A percentile compares a stretch with the other conserved stretches of the same genome.
Evolutionary conservation across 2,888 invertebrate species (phyloP).

Genomic region (Tinea pellionella): DNA sequence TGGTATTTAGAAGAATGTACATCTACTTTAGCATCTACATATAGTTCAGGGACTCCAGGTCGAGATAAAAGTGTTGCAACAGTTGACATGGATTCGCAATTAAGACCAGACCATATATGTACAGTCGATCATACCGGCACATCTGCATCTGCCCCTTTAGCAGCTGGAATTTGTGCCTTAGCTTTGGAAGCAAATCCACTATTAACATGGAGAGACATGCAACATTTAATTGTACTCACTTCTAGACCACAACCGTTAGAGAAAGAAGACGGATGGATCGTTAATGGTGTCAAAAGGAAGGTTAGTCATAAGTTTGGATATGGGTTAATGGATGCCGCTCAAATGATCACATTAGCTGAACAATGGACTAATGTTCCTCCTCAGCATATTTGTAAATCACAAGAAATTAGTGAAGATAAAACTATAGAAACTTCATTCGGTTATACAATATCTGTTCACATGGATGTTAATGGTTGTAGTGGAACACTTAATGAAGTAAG

Average conservation of each 20-base stretch:
- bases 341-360: conserved; percentile 91
- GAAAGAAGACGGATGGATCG: conserved; percentile 93
- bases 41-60: conserved; percentile 95
- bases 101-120: conserved; percentile 88
- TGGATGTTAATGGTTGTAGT: conserved; percentile 92
- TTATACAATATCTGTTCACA: conserved; percentile 81
- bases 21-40: conserved; percentile 97
- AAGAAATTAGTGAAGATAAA: conserved; percentile 86
- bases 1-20: conserved; percentile 99
- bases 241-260: conserved; percentile 89
- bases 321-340: conserved; percentile 97
- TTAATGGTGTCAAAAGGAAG: conserved; percentile 93
- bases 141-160: conserved; percentile 93
- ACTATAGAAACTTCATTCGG: conserved; percentile 82
- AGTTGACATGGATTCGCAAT: conserved; percentile 89
- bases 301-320: conserved; percentile 98
- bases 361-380: conserved; percentile 94
- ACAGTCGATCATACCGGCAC: conserved; percentile 93
- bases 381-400: conserved; percentile 95
- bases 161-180: conserved; percentile 93
- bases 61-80: conserved; percentile 91
- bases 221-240: conserved; percentile 92
- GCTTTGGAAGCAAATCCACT: conserved; percentile 93
- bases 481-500: conserved; percentile 88
- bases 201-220: conserved; percentile 97